These are phyloP conservation scores for Leptinotarsa lineolata DNA, from an alignment of 1,140 invertebrate species.

Conservation along the genomic window DNA sequence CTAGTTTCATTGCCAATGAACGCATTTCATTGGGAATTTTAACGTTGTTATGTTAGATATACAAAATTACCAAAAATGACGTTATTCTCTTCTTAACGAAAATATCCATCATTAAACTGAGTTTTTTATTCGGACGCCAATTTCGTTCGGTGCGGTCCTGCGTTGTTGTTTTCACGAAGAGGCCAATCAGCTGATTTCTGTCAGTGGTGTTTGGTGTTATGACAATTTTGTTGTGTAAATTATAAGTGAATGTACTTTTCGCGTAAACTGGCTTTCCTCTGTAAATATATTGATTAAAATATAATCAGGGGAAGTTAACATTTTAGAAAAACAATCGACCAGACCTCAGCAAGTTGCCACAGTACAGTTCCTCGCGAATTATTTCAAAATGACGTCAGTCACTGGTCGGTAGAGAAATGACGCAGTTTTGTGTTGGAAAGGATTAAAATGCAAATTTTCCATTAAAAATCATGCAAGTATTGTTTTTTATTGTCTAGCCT, in stretches of 20 bases:
- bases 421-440: constrained; percentile 11
- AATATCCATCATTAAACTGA: too few species aligned
- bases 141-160: too few species aligned
- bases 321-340: neutral
- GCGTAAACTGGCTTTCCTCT: neutral
- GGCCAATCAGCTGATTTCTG: constrained; percentile 45
- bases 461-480: constrained; percentile 9
- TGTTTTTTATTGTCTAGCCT: constrained; percentile 3
- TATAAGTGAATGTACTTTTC: constrained; percentile 8
- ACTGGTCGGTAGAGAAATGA: constrained; percentile 29
- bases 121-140: too few species aligned
- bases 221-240: constrained; percentile 27
- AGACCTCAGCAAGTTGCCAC: neutral
- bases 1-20: too few species aligned
- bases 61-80: too few species aligned
- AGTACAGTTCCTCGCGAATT: neutral
- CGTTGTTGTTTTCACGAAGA: too few species aligned
- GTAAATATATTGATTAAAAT: neutral
- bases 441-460: constrained; percentile 1
- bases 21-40: too few species aligned
- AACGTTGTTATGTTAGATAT: too few species aligned
- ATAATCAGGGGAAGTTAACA: neutral
- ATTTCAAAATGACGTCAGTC: constrained; percentile 28
- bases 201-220: constrained; percentile 32
- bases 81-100: too few species aligned